Evolutionary conservation across 1,140 invertebrate genomes (phyloP).

Genomic region (Cotesia typhae): DNA sequence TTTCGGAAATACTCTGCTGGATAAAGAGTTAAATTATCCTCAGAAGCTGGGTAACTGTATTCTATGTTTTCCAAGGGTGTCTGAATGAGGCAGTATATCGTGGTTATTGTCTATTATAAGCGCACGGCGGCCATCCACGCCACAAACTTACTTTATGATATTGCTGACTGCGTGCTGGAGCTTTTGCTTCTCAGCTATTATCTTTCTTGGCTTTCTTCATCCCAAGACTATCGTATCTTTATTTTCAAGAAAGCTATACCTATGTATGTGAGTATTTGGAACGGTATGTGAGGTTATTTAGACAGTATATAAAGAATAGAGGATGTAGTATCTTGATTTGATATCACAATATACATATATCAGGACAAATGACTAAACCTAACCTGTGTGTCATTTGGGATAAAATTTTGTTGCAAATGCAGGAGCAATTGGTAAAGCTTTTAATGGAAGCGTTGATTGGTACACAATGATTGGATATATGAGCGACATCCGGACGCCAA

Average conservation of each 20-base stretch:
- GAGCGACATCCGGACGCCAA: conserved; percentile 35
- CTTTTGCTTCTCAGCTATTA: conserved; percentile 16
- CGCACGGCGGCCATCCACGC: conserved; percentile 54
- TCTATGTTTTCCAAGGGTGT: conserved; percentile 38
- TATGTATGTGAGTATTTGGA: too few relatives aligned
- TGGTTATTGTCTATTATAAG: conserved; percentile 62
- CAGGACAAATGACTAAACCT: conserved; percentile 15
- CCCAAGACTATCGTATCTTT: not conserved
- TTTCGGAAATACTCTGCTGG: not conserved
- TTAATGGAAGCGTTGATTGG: conserved; percentile 37
- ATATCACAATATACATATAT: not conserved
- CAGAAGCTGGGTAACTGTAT: conserved; percentile 26
- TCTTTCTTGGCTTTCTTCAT: conserved; percentile 24
- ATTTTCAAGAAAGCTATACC: not conserved
- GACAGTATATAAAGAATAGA: too few relatives aligned
- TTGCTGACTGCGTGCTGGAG: conserved; percentile 42
- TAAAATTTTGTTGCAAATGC: conserved; percentile 22
- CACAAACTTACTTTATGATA: conserved; percentile 61
- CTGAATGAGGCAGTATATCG: conserved; percentile 57
- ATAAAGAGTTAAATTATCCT: too few relatives aligned
- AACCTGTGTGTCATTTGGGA: conserved; percentile 15
- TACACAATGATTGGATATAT: conserved; percentile 22
- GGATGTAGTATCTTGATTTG: not conserved
- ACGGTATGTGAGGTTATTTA: too few relatives aligned
- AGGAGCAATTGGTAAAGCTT: conserved; percentile 30